phyloP scores from a whole-genome alignment of 2,797 vertebrate genomes.

The Brachyalestes nurse region DNA sequence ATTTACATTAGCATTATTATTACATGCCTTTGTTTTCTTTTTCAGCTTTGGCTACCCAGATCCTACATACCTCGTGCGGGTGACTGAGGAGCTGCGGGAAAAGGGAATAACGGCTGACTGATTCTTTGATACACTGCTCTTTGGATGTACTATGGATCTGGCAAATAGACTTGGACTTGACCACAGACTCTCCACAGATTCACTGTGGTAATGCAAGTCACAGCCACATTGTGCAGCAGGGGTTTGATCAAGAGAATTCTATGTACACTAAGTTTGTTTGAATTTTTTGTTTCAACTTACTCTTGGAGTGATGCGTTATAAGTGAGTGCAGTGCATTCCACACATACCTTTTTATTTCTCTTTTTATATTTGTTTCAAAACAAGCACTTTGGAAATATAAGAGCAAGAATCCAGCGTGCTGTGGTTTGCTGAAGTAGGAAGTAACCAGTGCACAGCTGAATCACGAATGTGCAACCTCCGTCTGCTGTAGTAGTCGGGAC shows the following conservation, averaged over 20 bases:
- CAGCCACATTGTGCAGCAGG: conserved; percentile 42
- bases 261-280: conserved; percentile 59
- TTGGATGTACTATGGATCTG: conserved; percentile 52
- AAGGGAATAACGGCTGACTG: conserved; percentile 91
- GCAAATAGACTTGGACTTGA: conserved; percentile 19
- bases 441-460: conserved; percentile 30
- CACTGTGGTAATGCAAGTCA: conserved; percentile 53
- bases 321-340: conserved; percentile 70
- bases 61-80: conserved; percentile 91
- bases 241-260: conserved; percentile 23
- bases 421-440: conserved; percentile 24
- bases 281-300: conserved; percentile 60
- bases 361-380: conserved; percentile 47
- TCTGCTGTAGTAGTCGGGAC: conserved; percentile 27
- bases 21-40: conserved; percentile 48
- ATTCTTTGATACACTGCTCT: conserved; percentile 59
- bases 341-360: conserved; percentile 52
- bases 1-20: neutral
- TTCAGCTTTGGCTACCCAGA: conserved; percentile 93
- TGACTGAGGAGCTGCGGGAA: conserved; percentile 92
- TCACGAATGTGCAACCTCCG: conserved; percentile 24
- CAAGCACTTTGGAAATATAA: conserved; percentile 50
- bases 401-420: conserved; percentile 14
- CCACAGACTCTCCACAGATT: conserved; percentile 56
- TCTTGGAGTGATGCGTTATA: conserved; percentile 66